phyloP scores from a whole-genome alignment of 2,797 vertebrate genomes.

The Schizopygopsis pylzovi region DNA sequence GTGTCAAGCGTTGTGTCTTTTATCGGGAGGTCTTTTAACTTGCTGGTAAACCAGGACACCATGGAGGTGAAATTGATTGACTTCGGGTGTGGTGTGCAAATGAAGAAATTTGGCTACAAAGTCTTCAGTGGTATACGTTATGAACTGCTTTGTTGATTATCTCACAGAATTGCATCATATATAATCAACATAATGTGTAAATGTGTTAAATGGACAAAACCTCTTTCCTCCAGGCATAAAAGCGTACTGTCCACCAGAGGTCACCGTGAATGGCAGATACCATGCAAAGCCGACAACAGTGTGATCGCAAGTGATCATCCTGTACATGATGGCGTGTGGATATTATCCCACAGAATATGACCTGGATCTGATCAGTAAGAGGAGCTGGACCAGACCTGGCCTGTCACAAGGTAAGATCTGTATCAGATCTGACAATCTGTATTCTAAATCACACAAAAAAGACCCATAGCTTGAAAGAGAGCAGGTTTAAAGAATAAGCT shows the following conservation, averaged over 20 bases:
- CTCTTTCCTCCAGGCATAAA: not conserved
- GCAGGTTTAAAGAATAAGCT: not conserved
- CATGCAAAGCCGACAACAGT: not conserved
- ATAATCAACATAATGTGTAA: not conserved
- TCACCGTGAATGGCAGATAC: not conserved
- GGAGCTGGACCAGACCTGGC: not conserved
- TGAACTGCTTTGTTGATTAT: not conserved
- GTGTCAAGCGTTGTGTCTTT: not conserved
- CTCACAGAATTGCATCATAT: not conserved
- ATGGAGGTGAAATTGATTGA: not conserved
- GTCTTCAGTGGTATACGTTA: not conserved
- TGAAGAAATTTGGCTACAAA: not conserved
- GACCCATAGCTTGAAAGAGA: not conserved
- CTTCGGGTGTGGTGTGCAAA: not conserved
- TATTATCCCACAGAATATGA: not conserved
- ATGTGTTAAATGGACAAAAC: not conserved
- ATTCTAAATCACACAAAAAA: not conserved
- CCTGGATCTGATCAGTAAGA: not conserved
- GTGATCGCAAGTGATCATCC: not conserved
- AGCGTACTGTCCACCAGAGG: not conserved
- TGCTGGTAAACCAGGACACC: not conserved
- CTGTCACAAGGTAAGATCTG: conserved; percentile 3
- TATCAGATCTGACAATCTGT: not conserved
- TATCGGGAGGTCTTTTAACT: not conserved
- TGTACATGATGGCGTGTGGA: not conserved